Base-by-base conservation (phyloP, 1,140 invertebrate genomes). In the Brachionus asplanchnoidis region DNA sequence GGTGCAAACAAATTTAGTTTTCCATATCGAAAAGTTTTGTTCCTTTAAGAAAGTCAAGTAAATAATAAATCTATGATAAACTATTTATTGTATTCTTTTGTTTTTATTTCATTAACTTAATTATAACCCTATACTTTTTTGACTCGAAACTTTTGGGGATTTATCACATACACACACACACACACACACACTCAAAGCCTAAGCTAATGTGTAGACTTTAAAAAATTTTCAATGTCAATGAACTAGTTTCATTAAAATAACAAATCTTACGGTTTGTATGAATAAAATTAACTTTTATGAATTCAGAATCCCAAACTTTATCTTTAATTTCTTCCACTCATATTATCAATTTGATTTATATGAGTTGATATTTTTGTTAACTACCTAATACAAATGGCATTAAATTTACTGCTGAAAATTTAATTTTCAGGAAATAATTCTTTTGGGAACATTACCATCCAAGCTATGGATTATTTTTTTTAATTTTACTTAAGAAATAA, bases 41-140 rank as follows among this genome's bases (percentile, higher is more conserved):
- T 77, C 73, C 73, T 77, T 77, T 73, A 73, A 73, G 68, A 73
- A 73, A 73, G 36, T 40, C 68, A 73, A 73, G 66, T 40, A 68
- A 68, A 40, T 68, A 68, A 68, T 66, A 68, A 68, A 68, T 32
- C 66, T 68, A 68, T 32, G 66, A 68, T 73, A 68, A 32, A 68
- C 26, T 68, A 73, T 40, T 73, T 73, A 20, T 73, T 73, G 28
- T 73, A 73, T 73, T 73, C 36, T 73, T 40, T 73, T 73, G 68
- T 73, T 73, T 68, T 68, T 68, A 40, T 32, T 60, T 36, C 17
- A 73, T 73, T 73, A 73, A 73, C 68, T 73, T 73, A 73, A 73
- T 73, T 73, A 73, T 73, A 73, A 73, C 44, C 17, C 28, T 42
- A 68, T 68, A 32, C 14, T 17, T 7, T 70, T 73, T 73, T 73